Conservation (phyloP, 2,113 vertebrate species). For the Nettapus auritus region DNA sequence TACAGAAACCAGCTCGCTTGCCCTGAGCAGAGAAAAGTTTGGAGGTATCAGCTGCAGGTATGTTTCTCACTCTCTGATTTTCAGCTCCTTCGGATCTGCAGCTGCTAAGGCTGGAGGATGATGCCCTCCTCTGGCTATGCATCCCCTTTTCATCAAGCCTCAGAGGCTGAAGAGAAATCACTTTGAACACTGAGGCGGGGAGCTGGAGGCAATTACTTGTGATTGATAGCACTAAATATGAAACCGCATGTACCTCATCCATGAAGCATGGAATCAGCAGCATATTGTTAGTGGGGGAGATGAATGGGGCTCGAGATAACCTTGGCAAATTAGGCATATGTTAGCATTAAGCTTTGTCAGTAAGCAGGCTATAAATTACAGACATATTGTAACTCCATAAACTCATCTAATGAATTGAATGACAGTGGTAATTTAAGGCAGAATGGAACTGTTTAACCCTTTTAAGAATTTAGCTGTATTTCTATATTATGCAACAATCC, state of each 20-base stretch:
- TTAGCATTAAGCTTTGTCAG: conserved; percentile 81
- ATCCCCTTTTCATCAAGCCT: conserved; percentile 48
- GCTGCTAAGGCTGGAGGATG: conserved; percentile 62
- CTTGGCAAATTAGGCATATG: conserved; percentile 83
- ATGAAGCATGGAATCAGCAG: conserved; percentile 74
- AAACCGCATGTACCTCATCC: conserved; percentile 78
- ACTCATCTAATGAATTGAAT: conserved; percentile 82
- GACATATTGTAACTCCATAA: conserved; percentile 80
- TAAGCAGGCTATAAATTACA: conserved; percentile 83
- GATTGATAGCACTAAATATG: conserved; percentile 85
- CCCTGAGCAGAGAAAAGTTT: background rate
- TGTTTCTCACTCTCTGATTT: background rate
- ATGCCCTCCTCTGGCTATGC: conserved; percentile 72
- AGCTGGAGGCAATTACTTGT: conserved; percentile 81
- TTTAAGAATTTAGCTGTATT: conserved; percentile 70
- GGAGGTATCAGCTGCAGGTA: background rate
- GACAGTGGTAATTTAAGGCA: conserved; percentile 73
- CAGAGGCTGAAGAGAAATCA: conserved; percentile 57
- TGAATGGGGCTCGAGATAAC: conserved; percentile 84
- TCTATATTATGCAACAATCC: conserved; percentile 44
- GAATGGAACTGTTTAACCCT: conserved; percentile 74
- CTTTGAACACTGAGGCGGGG: conserved; percentile 77
- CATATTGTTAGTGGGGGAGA: conserved; percentile 79
- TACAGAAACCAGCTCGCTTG: background rate
- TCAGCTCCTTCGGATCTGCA: background rate